Evolutionary conservation across 1,140 invertebrate genomes (phyloP).

Genomic region (Rhyacophila brunnea): DNA sequence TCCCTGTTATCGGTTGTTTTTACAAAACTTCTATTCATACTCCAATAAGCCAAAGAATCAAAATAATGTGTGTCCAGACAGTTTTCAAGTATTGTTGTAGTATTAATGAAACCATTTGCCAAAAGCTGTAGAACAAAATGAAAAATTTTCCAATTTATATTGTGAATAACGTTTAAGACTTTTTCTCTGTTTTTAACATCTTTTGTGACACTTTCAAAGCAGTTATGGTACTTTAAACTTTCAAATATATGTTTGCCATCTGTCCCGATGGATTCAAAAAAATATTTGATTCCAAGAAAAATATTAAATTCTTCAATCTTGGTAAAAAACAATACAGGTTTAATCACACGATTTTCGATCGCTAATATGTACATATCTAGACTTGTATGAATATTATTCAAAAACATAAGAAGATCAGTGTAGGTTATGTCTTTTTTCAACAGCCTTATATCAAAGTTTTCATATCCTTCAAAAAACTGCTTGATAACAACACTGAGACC

Average conservation of each 20-base stretch:
- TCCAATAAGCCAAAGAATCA: too few relatives aligned
- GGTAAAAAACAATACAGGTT: neutral
- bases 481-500: constrained; percentile 2
- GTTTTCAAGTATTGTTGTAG: too few relatives aligned
- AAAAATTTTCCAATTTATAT: constrained; percentile 1
- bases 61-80: too few relatives aligned
- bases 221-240: neutral
- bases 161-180: neutral
- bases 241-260: neutral
- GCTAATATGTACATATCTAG: constrained; percentile 7
- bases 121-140: neutral
- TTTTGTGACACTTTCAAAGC: neutral
- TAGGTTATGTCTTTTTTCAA: neutral
- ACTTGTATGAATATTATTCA: constrained; percentile 1
- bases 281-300: neutral
- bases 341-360: constrained; percentile 1
- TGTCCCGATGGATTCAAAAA: neutral
- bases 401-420: neutral
- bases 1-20: too few relatives aligned
- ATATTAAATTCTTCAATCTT: neutral
- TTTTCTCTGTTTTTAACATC: neutral
- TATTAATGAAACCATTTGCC: too few relatives aligned
- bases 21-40: too few relatives aligned
- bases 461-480: constrained; percentile 14
- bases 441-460: neutral